phyloP scores from a whole-genome alignment of 2,797 vertebrate genomes.

The Eurystomus glaucurus region DNA sequence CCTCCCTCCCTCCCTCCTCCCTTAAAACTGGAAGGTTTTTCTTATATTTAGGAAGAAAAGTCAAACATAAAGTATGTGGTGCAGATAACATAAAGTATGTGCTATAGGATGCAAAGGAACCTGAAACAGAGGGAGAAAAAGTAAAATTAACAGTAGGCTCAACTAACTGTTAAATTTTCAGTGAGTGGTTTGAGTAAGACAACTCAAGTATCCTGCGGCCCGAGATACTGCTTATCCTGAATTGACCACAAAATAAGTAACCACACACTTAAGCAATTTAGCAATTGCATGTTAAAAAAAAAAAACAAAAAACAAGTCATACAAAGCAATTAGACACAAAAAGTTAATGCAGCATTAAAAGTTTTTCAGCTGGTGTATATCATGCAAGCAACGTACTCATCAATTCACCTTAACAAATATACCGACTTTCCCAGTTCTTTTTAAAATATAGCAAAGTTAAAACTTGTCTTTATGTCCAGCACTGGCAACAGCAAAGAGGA shows the following conservation, averaged over 20 bases:
- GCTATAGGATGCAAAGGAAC: background rate
- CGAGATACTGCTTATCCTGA: constrained; percentile 2
- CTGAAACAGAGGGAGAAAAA: background rate
- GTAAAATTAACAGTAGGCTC: background rate
- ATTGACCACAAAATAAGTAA: constrained; percentile 1
- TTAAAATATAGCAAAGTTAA: background rate
- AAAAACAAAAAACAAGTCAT: background rate
- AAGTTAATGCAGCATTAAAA: background rate
- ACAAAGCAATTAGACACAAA: background rate
- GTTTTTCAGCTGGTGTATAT: background rate
- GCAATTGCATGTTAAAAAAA: constrained; percentile 29
- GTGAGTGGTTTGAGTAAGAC: background rate
- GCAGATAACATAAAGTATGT: background rate
- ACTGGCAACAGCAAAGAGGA: background rate
- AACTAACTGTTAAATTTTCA: background rate
- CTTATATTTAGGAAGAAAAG: background rate
- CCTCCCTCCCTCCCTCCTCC: accelerated
- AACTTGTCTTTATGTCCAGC: background rate
- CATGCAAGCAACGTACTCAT: background rate
- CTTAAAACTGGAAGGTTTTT: background rate
- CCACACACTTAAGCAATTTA: background rate
- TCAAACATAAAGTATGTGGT: background rate
- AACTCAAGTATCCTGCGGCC: background rate
- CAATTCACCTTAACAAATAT: background rate
- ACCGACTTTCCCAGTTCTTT: background rate